Evolutionary conservation across 2,113 vertebrate species (phyloP).

Genomic region (Gambusia affinis): DNA sequence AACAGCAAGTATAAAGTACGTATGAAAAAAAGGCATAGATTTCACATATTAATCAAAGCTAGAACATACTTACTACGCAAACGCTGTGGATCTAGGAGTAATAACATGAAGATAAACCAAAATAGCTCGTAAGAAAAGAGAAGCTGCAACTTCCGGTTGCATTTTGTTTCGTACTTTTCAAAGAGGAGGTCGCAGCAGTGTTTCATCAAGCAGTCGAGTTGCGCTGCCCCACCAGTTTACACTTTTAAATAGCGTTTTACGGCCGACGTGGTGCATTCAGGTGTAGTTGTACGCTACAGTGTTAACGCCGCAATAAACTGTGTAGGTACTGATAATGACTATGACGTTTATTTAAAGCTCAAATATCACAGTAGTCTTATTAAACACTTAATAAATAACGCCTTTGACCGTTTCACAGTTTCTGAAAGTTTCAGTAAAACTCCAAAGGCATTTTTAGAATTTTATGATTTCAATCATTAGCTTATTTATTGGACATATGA

Average conservation of each 20-base stretch:
- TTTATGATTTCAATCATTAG: too few relatives aligned
- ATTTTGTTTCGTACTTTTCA: conserved; percentile 2
- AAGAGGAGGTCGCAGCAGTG: conserved; percentile 40
- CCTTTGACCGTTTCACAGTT: not conserved
- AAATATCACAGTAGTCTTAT: not conserved
- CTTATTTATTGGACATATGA: too few relatives aligned
- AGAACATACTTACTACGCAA: accelerated
- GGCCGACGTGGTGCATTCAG: not conserved
- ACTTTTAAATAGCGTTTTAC: too few relatives aligned
- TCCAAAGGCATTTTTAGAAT: too few relatives aligned
- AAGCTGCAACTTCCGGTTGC: conserved; percentile 45
- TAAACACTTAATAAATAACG: too few relatives aligned
- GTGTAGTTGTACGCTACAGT: not conserved
- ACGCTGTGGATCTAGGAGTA: not conserved
- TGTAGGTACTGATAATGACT: too few relatives aligned
- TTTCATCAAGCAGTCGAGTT: too few relatives aligned
- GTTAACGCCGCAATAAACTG: not conserved
- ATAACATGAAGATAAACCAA: not conserved
- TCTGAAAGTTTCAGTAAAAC: not conserved
- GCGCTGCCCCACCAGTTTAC: too few relatives aligned
- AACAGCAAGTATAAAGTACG: not conserved
- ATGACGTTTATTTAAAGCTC: not conserved
- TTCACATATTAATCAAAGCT: not conserved
- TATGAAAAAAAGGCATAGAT: not conserved
- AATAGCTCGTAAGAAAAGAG: not conserved